Evolutionary conservation across 2,113 vertebrate genomes (phyloP).

Genomic region (Albula glossodonta): DNA sequence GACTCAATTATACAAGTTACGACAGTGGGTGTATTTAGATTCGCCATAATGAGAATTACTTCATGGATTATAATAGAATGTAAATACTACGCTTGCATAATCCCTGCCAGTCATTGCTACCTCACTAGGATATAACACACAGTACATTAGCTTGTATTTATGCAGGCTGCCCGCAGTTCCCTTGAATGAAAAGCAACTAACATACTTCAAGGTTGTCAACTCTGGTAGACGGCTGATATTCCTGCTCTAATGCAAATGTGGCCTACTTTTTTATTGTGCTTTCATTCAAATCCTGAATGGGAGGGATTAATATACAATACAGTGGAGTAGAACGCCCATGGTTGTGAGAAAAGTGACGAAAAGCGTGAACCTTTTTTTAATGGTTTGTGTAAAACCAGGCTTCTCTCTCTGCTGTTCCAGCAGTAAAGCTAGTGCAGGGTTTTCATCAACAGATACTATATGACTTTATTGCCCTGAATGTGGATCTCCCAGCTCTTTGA

Average conservation of each 20-base stretch:
- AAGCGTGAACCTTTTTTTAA: background rate
- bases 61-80: no score
- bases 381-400: background rate
- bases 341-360: background rate
- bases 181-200: background rate
- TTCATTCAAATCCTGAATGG: background rate
- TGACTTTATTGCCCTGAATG: background rate
- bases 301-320: background rate
- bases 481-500: background rate
- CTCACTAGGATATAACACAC: no score
- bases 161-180: background rate
- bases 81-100: no score
- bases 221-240: no score
- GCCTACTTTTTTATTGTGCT: background rate
- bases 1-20: no score
- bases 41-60: no score
- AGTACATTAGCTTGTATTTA: background rate
- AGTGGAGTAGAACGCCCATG: background rate
- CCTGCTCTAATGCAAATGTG: background rate
- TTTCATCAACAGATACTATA: background rate
- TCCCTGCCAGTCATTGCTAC: no score
- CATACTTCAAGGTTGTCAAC: background rate
- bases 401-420: background rate
- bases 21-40: no score
- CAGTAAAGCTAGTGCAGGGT: background rate